These are phyloP conservation scores for Columba janthina DNA, from an alignment of 2,113 vertebrate genomes.

Conservation along the genomic window DNA sequence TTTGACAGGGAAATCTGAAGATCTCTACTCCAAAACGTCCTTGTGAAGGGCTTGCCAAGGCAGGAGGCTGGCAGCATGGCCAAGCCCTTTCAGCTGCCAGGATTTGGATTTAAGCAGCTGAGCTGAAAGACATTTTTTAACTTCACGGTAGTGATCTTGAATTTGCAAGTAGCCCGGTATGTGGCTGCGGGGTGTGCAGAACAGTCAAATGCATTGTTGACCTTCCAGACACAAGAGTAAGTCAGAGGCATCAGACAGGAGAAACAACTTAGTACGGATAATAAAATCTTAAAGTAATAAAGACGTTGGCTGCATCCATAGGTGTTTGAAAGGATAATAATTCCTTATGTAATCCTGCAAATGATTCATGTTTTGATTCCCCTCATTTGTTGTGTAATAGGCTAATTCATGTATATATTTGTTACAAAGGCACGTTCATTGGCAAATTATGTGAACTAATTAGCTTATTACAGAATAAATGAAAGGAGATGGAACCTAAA, in stretches of 20 bases:
- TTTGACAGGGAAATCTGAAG: not conserved
- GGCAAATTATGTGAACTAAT: constrained; percentile 65
- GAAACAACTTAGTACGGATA: not conserved
- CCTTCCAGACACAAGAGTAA: not conserved
- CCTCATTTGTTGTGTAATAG: constrained; percentile 50
- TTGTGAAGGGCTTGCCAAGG: rapidly evolving
- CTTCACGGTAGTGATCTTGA: not conserved
- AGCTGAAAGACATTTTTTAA: not conserved
- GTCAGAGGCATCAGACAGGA: not conserved
- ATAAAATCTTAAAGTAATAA: not conserved
- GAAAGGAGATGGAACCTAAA: constrained; percentile 62
- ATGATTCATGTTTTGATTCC: constrained; percentile 41
- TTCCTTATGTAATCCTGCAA: constrained; percentile 39
- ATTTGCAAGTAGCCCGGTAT: not conserved
- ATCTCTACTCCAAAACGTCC: not conserved
- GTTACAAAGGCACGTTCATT: constrained; percentile 51
- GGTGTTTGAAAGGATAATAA: not conserved
- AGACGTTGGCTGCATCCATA: not conserved
- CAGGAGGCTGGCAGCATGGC: not conserved
- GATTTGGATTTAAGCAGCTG: not conserved
- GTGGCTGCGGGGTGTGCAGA: not conserved
- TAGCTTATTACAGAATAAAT: constrained; percentile 61
- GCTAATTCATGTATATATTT: constrained; percentile 43
- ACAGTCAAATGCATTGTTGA: not conserved
- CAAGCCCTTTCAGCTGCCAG: not conserved